These are phyloP conservation scores for Turnix velox DNA, from an alignment of 2,113 vertebrate genomes.

Conservation along the genomic window DNA sequence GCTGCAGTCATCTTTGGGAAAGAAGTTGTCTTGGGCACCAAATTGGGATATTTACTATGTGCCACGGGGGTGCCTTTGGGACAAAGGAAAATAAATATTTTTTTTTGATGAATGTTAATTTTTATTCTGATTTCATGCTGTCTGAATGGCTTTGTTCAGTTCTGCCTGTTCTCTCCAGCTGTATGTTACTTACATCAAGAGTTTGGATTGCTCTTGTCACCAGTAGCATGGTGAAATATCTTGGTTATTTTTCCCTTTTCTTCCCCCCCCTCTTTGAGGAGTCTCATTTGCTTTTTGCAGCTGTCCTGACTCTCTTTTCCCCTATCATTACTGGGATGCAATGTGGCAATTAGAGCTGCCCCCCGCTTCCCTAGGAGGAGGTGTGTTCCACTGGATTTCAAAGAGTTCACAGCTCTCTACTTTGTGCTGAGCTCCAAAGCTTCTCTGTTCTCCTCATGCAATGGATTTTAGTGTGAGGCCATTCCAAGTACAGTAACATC, in stretches of 20 bases:
- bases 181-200: too few relatives aligned
- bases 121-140: not conserved
- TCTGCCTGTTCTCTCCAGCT: not conserved
- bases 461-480: not conserved
- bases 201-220: not conserved
- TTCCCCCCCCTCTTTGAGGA: not conserved
- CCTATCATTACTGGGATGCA: constrained; percentile 22
- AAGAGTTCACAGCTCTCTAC: not conserved
- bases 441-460: not conserved
- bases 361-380: not conserved
- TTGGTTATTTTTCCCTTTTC: not conserved
- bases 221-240: not conserved
- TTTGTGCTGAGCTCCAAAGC: not conserved
- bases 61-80: not conserved
- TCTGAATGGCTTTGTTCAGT: not conserved
- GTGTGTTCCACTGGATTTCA: not conserved
- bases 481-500: not conserved
- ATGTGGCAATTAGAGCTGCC: constrained; percentile 41
- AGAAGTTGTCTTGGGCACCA: not conserved
- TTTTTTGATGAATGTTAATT: not conserved
- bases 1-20: not conserved
- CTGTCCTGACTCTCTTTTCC: not conserved
- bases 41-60: not conserved
- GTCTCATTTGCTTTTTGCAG: constrained; percentile 16
- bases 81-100: not conserved